Base-by-base conservation (phyloP, 92 coral and sea anemone genomes). In the Meandrina meandrites region DNA sequence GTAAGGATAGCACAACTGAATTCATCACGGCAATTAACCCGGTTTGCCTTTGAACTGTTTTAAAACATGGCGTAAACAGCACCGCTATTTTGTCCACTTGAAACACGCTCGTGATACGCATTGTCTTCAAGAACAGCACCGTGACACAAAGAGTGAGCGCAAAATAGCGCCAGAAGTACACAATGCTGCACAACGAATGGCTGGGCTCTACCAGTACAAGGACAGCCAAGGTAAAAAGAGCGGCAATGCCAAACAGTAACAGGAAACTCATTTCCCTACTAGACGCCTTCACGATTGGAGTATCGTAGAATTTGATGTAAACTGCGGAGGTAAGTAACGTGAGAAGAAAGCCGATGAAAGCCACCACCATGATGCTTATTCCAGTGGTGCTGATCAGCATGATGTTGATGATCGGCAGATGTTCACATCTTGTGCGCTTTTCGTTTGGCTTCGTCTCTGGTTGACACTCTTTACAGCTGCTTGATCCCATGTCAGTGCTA, bases 71-170 rank as follows among this genome's bases (percentile, higher is more conserved):
- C 17, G 45, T 69, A 84, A 89, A 84, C 72, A 87, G 36, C 31
- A 64, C 60, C 40, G 91, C 79, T 12, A 84, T 58, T 64, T 54
- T 86, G 89, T 78, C 78, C 10, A 86, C 64, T 34, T 90, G 78
- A 56, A 90, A 90, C 9, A 83, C 96, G 58, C 90, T 88, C 21
- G 92, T 90, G 10, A 90, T 66, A 64, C 93, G 83, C 89, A 67
- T 89, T 34, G 91, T 87, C 67, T 90, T 90, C 56, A 90, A 86
- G 69, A 90, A 90, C 27, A 90, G 48, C 28, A 86, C 87, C 9
- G 93, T 87, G 58, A 90, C 77, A 27, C 78, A 75, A 19, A 78
- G 69, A 24, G 60, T 87, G 36, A 81, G 84, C 2, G 84, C 81
- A 47, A 70, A 37, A 69, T 86, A 90, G 30, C 90, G 90, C 87